A percentile compares a stretch with the other conserved stretches of the same genome.
Evolutionary conservation across 2,113 vertebrate genomes (phyloP).

Genomic region (Cygnus atratus): DNA sequence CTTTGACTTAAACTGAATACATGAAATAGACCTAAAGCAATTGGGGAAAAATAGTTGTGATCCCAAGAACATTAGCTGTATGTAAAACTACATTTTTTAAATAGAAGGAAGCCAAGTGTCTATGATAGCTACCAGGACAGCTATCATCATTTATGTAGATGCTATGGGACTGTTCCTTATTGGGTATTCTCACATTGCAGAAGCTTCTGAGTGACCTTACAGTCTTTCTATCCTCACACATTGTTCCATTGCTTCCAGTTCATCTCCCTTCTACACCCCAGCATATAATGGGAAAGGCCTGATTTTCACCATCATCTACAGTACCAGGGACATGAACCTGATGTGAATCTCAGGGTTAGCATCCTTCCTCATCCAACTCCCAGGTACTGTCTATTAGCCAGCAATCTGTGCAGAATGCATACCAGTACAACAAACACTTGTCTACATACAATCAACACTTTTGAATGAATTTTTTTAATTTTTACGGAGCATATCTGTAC

Average conservation of each 20-base stretch:
- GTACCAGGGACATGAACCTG: neutral
- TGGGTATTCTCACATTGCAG: neutral
- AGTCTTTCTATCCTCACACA: neutral
- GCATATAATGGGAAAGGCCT: neutral
- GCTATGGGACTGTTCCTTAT: neutral
- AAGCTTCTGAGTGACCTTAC: neutral
- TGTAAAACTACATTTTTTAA: neutral
- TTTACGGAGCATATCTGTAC: neutral
- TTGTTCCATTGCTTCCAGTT: neutral
- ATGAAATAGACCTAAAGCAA: neutral
- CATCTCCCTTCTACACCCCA: neutral
- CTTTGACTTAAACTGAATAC: neutral
- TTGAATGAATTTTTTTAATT: neutral
- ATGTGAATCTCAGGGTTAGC: neutral
- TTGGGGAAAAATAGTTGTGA: neutral
- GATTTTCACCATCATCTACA: neutral
- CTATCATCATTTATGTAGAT: neutral
- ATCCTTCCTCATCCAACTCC: neutral
- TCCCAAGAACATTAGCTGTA: neutral
- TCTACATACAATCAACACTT: neutral
- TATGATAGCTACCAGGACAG: accelerated
- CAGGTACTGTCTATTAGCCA: neutral
- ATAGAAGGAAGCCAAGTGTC: neutral
- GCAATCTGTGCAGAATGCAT: neutral
- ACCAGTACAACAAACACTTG: neutral